Evolutionary conservation across 2,797 vertebrate genomes (phyloP), one percentile per base, ranked within the genome.

Genomic region (Selene dorsalis): DNA sequence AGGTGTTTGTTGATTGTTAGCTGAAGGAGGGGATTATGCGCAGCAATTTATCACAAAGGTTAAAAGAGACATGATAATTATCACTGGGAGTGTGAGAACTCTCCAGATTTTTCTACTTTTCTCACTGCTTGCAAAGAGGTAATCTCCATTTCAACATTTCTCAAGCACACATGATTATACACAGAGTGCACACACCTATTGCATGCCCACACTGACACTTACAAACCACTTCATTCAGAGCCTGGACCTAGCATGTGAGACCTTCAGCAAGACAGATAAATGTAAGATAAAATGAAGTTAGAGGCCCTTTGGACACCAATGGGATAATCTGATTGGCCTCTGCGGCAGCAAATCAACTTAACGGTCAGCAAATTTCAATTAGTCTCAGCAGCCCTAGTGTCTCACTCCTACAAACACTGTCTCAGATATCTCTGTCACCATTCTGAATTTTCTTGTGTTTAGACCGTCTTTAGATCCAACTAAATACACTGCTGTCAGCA

Each of bases 341-440:
- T 52, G 59, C 55, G 59, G 77, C 55, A 84, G 78, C 84, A 93
- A 93, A 87, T 93, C 69, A 85, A 86, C 69, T 92, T 91, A 89
- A 80, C 62, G 32, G 85, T 93, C 89, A 91, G 90, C 79, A 86
- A 88, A 89, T 87, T 85, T 90, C 75, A 86, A 91, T 94, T 87
- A 91, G 84, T 80, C 52, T 77, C 22, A 45, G 75, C 77, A 71
- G 69, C 53, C 77, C 63, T 75, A 53, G 60, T 81, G 83, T 84
- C 77, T 78, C 68, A 63, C 53, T 61, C 28, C 47, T 62, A 74
- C 58, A 39, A 45, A 74, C 28, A 66, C 57, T 66, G 75, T 24
- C 56, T 62, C 13, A 69, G 43, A 87, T 69, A 78, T 48, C 56
- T 45, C 63, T 20, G 60, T 69, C 70, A 39, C 50, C 6, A 55